A percentile compares a stretch with the other conserved stretches of the same genome.
phyloP scores from a whole-genome alignment of 2,113 vertebrate species.

The Perognathus longimembris region DNA sequence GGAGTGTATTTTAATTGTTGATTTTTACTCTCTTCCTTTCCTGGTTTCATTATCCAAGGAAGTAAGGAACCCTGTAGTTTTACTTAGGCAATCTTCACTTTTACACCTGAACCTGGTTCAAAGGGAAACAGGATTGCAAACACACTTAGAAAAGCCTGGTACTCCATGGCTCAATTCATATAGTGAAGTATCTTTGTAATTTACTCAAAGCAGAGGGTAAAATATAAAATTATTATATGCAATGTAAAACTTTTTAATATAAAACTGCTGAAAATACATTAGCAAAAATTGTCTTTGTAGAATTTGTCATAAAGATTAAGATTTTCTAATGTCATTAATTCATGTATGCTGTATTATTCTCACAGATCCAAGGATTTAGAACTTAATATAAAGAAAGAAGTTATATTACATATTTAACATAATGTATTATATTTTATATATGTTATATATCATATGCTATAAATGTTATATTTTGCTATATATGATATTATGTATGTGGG shows the following conservation, averaged over 20 bases:
- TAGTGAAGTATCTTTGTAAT: background rate
- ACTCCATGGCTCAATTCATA: background rate
- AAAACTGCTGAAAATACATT: background rate
- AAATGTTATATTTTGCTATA: background rate
- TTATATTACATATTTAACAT: background rate
- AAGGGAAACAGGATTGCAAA: background rate
- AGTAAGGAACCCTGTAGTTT: background rate
- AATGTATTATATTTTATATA: background rate
- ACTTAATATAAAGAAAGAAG: background rate
- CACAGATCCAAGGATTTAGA: conserved; percentile 11
- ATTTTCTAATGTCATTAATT: background rate
- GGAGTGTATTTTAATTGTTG: background rate
- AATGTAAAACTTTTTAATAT: conserved; percentile 38
- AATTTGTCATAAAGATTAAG: background rate
- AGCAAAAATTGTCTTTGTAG: background rate
- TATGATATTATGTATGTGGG: too few species aligned
- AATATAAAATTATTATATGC: background rate
- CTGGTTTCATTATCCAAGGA: background rate
- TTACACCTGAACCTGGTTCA: background rate
- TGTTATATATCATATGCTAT: too few species aligned
- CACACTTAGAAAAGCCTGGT: background rate
- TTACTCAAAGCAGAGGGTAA: background rate
- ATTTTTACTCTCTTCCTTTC: background rate
- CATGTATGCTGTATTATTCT: background rate
- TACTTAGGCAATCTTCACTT: background rate